Evolutionary conservation across 1,140 invertebrate genomes (phyloP).

Genomic region (Penaeus chinensis): DNA sequence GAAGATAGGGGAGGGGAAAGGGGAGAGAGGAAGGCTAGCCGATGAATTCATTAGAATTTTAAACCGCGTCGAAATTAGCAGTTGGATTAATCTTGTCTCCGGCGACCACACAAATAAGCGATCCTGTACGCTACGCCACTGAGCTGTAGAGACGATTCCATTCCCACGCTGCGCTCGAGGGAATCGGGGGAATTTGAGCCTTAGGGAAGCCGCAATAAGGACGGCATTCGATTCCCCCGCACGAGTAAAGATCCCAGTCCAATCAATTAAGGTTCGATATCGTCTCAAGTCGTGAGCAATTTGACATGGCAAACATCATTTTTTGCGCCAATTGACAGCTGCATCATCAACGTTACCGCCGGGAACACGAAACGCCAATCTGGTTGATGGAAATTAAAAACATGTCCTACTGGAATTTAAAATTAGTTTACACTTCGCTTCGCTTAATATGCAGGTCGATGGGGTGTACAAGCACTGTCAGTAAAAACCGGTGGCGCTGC

Average conservation of each 20-base stretch:
- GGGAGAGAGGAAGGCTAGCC: conserved; percentile 23
- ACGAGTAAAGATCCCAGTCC: conserved; percentile 48
- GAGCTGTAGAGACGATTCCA: conserved; percentile 5
- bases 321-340: conserved; percentile 58
- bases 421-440: conserved; percentile 41
- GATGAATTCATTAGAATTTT: conserved; percentile 61
- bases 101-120: neutral
- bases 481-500: too few species aligned
- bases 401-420: conserved; percentile 44
- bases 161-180: neutral
- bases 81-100: conserved; percentile 53
- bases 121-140: conserved; percentile 23
- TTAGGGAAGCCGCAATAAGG: conserved; percentile 3
- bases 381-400: conserved; percentile 56
- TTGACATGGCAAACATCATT: conserved; percentile 59
- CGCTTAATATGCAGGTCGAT: conserved; percentile 2
- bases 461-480: too few species aligned
- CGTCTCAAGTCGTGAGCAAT: conserved; percentile 61
- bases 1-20: too few species aligned
- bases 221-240: conserved; percentile 1
- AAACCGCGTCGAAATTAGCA: conserved; percentile 58
- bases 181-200: conserved; percentile 3
- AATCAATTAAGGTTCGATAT: conserved; percentile 61
- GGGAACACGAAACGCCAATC: conserved; percentile 48
- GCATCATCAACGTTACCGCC: conserved; percentile 56